Evolutionary conservation across 2,113 vertebrate genomes (phyloP), one percentile per base, ranked within the genome.

Genomic region (Puntigrus tetrazona): DNA sequence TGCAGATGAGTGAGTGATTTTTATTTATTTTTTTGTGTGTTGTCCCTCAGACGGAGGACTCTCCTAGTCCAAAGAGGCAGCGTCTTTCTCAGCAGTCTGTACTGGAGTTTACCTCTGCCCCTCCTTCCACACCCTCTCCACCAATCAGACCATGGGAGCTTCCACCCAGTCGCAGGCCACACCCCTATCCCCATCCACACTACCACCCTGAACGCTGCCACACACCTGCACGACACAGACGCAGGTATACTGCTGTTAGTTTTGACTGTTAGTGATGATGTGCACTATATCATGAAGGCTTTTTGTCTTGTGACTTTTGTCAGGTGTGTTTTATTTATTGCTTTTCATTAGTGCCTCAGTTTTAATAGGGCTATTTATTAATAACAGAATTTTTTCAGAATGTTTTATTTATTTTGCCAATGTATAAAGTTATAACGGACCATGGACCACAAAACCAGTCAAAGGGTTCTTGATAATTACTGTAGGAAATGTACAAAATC

Each of bases 121-220:
- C 96, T 78, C 96, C 97, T 86, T 96, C 97, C 88, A 95, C 96
- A 55, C 95, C 98, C 2, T 99, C 98, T 70, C 96, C 98, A 55
- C 98, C 98, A 91, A 98, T 99, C 94, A 95, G 96, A 91, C 97
- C 98, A 91, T 99, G 98, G 98, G 97, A 99, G 94, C 97, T 97
- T 92, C 96, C 96, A 86, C 94, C 96, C 89, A 98, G 94, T 89
- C 96, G 97, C 91, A 95, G 97, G 88, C 95, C 95, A 81, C 95
- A 97, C 93, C 95, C 97, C 87, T 93, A 93, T 90, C 94, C 96
- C 82, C 97, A 96, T 88, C 91, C 96, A 86, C 96, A 95, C 90
- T 98, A 97, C 95, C 96, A 96, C 94, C 96, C 96, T 86, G 97
- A 99, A 93, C 93, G 94, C 91, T 99, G 97, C 92, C 96, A 96